These are phyloP conservation scores for Stichodactyla helianthus DNA, from an alignment of 64 coral and sea anemone genomes.

Conservation along the genomic window DNA sequence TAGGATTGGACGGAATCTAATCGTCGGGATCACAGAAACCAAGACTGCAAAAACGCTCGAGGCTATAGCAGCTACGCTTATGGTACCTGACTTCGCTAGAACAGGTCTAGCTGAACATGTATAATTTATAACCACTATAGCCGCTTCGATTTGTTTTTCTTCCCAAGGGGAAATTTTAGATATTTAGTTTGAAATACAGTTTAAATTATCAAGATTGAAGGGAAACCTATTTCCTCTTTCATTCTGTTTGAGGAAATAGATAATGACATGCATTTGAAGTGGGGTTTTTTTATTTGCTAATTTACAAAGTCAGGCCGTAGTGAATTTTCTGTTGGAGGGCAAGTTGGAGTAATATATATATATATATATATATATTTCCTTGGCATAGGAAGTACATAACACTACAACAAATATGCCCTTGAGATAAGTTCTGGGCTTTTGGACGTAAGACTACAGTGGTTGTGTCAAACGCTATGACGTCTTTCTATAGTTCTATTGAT, in stretches of 20 bases:
- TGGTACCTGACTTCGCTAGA: not conserved
- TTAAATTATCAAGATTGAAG: constrained; percentile 17
- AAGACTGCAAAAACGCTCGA: not conserved
- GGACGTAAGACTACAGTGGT: not conserved
- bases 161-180: constrained; percentile 7
- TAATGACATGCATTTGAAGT: not conserved
- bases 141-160: constrained; percentile 7
- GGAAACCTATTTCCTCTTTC: constrained; percentile 6
- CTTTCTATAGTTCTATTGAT: constrained; percentile 27
- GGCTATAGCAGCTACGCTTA: not conserved
- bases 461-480: constrained; percentile 21
- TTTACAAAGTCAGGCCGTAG: not conserved
- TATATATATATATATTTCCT: not conserved
- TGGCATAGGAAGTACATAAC: not conserved
- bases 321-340: not conserved
- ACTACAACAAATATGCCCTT: not conserved
- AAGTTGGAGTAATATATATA: not conserved
- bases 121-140: constrained; percentile 4
- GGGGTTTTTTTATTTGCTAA: not conserved
- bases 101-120: not conserved
- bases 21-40: not conserved
- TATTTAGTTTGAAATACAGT: not conserved
- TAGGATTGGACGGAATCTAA: constrained; percentile 1
- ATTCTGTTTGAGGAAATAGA: constrained; percentile 13
- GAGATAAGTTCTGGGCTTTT: not conserved